These are phyloP conservation scores for Eutolmus rufibarbis DNA, from an alignment of 2,888 invertebrate genomes.

Conservation along the genomic window DNA sequence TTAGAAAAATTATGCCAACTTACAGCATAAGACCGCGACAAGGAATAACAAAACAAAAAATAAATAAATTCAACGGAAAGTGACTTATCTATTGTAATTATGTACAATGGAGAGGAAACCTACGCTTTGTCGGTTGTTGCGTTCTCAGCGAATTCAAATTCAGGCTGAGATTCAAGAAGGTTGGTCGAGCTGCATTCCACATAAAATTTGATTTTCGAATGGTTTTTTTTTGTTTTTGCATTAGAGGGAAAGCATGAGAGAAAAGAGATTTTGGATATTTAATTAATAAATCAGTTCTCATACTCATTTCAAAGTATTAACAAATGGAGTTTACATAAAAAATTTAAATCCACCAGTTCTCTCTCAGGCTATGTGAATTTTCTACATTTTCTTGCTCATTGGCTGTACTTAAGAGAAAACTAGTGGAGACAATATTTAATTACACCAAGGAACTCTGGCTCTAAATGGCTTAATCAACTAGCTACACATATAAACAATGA, in stretches of 20 bases:
- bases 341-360: neutral
- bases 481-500: constrained; percentile 2
- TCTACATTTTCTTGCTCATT: neutral
- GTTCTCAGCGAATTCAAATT: constrained; percentile 90
- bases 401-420: neutral
- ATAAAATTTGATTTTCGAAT: constrained; percentile 9
- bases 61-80: neutral
- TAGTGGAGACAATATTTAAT: neutral
- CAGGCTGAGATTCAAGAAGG: constrained; percentile 96
- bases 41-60: constrained; percentile 43
- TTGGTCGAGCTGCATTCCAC: constrained; percentile 91
- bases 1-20: neutral
- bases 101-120: constrained; percentile 64
- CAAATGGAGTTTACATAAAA: neutral
- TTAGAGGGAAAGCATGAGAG: constrained; percentile 39
- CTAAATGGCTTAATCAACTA: neutral
- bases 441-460: neutral
- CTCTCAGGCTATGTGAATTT: neutral
- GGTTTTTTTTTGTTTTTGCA: constrained; percentile 25
- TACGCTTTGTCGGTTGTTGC: constrained; percentile 89
- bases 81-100: neutral
- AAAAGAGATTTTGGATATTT: constrained; percentile 37
- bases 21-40: neutral
- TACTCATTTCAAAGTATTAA: neutral
- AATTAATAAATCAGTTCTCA: constrained; percentile 20